Conservation (phyloP, 2,888 invertebrate species). For the Corythucha ciliata region DNA sequence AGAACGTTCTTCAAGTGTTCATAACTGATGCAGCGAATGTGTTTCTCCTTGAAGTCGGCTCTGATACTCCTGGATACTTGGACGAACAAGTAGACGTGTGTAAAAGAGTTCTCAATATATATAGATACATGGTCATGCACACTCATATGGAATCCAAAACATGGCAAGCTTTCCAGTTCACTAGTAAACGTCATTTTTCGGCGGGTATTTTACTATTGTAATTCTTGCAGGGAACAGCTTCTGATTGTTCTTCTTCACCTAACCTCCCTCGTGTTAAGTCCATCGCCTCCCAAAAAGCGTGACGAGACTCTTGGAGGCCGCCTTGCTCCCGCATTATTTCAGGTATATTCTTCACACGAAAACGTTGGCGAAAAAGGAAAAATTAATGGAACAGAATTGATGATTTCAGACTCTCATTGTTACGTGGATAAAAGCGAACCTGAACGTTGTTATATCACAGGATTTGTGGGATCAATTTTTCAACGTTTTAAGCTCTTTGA, state of each 20-base stretch:
- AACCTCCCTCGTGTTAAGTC: slow-evolving; percentile 77
- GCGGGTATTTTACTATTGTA: neutral
- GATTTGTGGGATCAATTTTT: slow-evolving; percentile 92
- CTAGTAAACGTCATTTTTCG: neutral
- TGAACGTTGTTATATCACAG: slow-evolving; percentile 80
- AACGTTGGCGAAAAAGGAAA: neutral
- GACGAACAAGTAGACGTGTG: slow-evolving; percentile 94
- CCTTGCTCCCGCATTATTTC: slow-evolving; percentile 66
- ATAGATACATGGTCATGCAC: slow-evolving; percentile 95
- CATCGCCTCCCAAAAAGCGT: slow-evolving; percentile 66
- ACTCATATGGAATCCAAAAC: slow-evolving; percentile 84
- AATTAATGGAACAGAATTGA: no score
- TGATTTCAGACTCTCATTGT: slow-evolving; percentile 85
- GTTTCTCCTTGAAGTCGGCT: slow-evolving; percentile 59
- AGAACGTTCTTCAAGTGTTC: slow-evolving; percentile 60
- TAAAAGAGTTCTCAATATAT: slow-evolving; percentile 90
- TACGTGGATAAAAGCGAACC: slow-evolving; percentile 95
- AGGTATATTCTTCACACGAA: slow-evolving; percentile 46
- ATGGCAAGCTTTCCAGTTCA: slow-evolving; percentile 54
- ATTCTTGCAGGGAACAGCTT: slow-evolving; percentile 66
- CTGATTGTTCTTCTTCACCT: slow-evolving; percentile 79
- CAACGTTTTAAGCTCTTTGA: slow-evolving; percentile 73
- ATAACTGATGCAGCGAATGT: slow-evolving; percentile 93
- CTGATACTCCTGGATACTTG: slow-evolving; percentile 52
- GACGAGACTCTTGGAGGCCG: slow-evolving; percentile 62